Percentiles rank a stretch among this genome's conserved stretches.
phyloP scores from a whole-genome alignment of 2,888 invertebrate genomes.

The Agrypnus murinus region DNA sequence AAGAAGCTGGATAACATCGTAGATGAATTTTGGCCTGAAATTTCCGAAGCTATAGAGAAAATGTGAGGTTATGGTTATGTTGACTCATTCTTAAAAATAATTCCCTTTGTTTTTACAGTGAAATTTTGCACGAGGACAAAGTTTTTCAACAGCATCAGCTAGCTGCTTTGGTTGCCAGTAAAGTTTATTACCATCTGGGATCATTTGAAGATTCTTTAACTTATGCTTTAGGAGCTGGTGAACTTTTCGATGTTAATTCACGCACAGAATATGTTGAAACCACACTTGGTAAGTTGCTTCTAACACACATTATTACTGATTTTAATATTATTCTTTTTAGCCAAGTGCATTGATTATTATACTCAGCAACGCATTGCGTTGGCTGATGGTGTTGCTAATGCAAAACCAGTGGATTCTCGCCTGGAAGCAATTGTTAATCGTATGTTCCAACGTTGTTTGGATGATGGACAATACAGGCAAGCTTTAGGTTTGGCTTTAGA shows the following conservation, averaged over 20 bases:
- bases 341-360: constrained; percentile 98
- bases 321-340: constrained; percentile 69
- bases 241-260: constrained; percentile 95
- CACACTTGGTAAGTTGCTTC: constrained; percentile 83
- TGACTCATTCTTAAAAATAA: constrained; percentile 30
- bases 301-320: too few species aligned
- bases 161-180: constrained; percentile 97
- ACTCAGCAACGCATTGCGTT: constrained; percentile 89
- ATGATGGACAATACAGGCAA: constrained; percentile 95
- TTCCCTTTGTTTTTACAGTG: constrained; percentile 72
- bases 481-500: constrained; percentile 97
- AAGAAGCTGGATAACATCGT: constrained; percentile 95
- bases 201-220: constrained; percentile 97
- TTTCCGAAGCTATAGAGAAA: constrained; percentile 97
- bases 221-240: constrained; percentile 97
- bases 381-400: constrained; percentile 79
- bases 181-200: constrained; percentile 98
- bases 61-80: constrained; percentile 76
- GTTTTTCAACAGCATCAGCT: constrained; percentile 90
- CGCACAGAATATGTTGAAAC: constrained; percentile 97
- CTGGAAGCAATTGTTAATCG: constrained; percentile 96
- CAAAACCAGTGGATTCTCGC: constrained; percentile 84
- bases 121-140: constrained; percentile 96
- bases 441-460: constrained; percentile 97
- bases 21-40: constrained; percentile 99